A percentile compares a stretch with the other conserved stretches of the same genome.
Evolutionary conservation across 2,888 invertebrate species (phyloP).

Genomic region (Liopterus haemorrhoidalis): DNA sequence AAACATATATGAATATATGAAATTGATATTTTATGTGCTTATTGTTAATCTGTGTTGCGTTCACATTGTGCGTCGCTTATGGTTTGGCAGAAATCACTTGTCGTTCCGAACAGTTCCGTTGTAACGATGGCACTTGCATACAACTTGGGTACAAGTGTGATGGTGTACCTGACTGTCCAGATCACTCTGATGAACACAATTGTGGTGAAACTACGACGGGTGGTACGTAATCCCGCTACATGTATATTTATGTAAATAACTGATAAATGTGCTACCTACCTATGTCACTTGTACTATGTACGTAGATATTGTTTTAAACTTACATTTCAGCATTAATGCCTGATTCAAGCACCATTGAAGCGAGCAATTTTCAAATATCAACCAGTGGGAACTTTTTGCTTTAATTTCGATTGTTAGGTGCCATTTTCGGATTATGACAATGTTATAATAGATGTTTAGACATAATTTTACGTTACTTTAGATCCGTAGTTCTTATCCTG

Average conservation of each 20-base stretch:
- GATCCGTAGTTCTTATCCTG: no score
- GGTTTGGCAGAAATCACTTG: conserved; percentile 46
- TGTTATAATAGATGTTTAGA: no score
- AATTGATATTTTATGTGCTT: conserved; percentile 21
- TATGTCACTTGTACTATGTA: background rate
- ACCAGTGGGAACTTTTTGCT: no score
- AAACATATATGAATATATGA: no score
- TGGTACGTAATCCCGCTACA: conserved; percentile 16
- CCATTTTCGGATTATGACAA: no score
- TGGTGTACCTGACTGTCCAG: conserved; percentile 49
- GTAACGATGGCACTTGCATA: conserved; percentile 58
- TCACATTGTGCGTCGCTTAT: conserved; percentile 24
- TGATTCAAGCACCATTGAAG: no score
- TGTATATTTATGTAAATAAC: background rate
- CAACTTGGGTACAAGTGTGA: conserved; percentile 49
- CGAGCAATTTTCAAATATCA: no score
- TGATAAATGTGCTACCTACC: background rate
- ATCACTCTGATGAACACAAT: conserved; percentile 50
- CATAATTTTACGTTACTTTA: no score
- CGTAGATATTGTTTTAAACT: background rate
- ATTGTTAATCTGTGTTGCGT: conserved; percentile 21
- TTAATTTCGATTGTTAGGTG: no score
- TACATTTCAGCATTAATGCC: no score
- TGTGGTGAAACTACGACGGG: conserved; percentile 37
- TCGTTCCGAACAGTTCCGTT: conserved; percentile 53